These are phyloP conservation scores for Syngnathus scovelli DNA, from an alignment of 2,113 vertebrate species.

Conservation along the genomic window DNA sequence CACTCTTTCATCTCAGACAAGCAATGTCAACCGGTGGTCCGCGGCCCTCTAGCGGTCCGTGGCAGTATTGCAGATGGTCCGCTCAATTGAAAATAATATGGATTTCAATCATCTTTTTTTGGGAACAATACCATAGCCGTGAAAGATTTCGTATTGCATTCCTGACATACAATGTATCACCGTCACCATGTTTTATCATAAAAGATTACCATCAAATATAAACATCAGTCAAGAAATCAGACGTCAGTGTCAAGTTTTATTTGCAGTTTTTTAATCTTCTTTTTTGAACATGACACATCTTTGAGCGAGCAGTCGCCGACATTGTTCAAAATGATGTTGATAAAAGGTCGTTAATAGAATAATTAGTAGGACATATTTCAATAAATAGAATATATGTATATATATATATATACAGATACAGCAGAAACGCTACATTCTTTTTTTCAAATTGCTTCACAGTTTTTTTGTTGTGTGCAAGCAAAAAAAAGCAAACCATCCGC, in stretches of 20 bases:
- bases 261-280: conserved; percentile 59
- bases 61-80: no score
- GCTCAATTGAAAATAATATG: no score
- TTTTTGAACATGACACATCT: conserved; percentile 60
- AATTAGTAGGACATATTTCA: conserved; percentile 90
- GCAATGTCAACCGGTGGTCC: no score
- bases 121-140: no score
- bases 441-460: conserved; percentile 78
- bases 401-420: conserved; percentile 95
- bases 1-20: no score
- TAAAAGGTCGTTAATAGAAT: conserved; percentile 91
- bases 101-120: no score
- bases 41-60: no score
- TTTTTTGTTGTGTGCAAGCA: conserved; percentile 83
- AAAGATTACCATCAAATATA: background rate
- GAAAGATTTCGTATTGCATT: no score
- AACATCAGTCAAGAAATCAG: background rate
- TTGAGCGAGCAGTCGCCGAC: conserved; percentile 63
- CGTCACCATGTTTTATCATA: no score
- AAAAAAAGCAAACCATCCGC: conserved; percentile 94
- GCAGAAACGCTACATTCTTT: conserved; percentile 97
- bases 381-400: conserved; percentile 91
- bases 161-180: background rate
- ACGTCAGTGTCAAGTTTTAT: conserved; percentile 26
- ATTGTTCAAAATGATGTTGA: conserved; percentile 78